Percentiles rank a stretch among this genome's conserved stretches.
phyloP scores from a whole-genome alignment of 2,888 invertebrate genomes.

The Schrankia costaestrigalis region DNA sequence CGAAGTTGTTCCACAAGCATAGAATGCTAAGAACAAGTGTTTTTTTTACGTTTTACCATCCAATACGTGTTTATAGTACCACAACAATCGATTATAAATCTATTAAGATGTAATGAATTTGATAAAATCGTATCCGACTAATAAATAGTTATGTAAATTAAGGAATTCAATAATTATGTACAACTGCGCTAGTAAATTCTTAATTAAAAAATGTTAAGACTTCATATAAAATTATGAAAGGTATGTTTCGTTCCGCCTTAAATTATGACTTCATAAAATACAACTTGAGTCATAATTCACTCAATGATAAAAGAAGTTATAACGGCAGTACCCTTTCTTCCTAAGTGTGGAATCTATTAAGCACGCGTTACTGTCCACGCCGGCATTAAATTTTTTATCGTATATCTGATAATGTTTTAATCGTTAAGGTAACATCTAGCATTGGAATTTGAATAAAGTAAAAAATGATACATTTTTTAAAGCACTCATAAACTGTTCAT shows the following conservation, averaged over 20 bases:
- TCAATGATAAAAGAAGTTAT: constrained; percentile 56
- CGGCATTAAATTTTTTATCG: constrained; percentile 17
- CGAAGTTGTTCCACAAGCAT: too few species aligned
- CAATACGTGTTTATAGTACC: background rate
- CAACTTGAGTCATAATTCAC: constrained; percentile 57
- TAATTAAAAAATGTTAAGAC: constrained; percentile 48
- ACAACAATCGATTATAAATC: constrained; percentile 12
- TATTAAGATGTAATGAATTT: constrained; percentile 28
- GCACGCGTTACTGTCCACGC: constrained; percentile 30
- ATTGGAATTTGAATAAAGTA: too few species aligned
- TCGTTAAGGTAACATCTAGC: too few species aligned
- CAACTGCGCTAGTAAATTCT: constrained; percentile 34
- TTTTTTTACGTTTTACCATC: too few species aligned
- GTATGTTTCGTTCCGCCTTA: constrained; percentile 60
- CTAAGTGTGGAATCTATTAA: constrained; percentile 62
- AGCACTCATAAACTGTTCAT: too few species aligned
- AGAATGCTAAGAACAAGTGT: too few species aligned
- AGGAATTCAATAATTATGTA: constrained; percentile 34
- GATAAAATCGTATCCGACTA: constrained; percentile 29
- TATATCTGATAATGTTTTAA: too few species aligned
- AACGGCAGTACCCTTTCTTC: constrained; percentile 43
- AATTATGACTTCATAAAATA: constrained; percentile 71
- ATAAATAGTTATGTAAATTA: constrained; percentile 32
- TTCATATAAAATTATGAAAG: constrained; percentile 46
- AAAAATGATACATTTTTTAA: too few species aligned